These are phyloP conservation scores for Drosophila sturtevanti DNA, from an alignment of 1,140 invertebrate species.

Conservation along the genomic window DNA sequence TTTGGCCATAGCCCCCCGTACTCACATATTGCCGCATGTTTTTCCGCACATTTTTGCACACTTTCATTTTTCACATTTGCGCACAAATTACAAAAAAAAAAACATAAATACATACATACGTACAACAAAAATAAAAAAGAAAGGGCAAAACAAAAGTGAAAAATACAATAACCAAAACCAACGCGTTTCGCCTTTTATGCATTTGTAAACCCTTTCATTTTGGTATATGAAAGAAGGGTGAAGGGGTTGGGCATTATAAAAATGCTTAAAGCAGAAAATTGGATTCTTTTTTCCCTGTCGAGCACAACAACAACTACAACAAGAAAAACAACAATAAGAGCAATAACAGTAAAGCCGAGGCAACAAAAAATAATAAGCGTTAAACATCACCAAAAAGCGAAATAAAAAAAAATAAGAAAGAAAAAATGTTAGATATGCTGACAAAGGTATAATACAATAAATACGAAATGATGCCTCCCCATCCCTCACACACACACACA, in stretches of 20 bases:
- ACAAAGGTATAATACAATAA: conserved; percentile 78
- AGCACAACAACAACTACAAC: conserved; percentile 41
- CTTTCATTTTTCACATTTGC: conserved; percentile 41
- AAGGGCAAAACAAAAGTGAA: conserved; percentile 51
- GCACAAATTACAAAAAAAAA: conserved; percentile 59
- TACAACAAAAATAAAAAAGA: background rate
- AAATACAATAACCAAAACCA: conserved; percentile 23
- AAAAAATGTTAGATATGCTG: conserved; percentile 78
- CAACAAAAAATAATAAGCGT: conserved; percentile 80
- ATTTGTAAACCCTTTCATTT: conserved; percentile 61
- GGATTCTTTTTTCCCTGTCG: conserved; percentile 62
- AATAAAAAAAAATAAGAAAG: conserved; percentile 49
- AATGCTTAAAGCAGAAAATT: conserved; percentile 77
- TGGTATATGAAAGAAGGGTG: background rate
- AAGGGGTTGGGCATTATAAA: conserved; percentile 51
- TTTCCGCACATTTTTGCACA: conserved; percentile 58
- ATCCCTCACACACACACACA: too few relatives aligned
- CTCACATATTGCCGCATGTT: conserved; percentile 55
- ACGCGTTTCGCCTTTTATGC: conserved; percentile 39
- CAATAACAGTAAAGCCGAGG: conserved; percentile 71
- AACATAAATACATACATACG: background rate
- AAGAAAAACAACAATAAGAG: conserved; percentile 36
- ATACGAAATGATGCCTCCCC: conserved; percentile 68
- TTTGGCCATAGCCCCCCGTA: conserved; percentile 21
- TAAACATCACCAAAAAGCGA: conserved; percentile 63